Conservation (phyloP, 2,113 vertebrate species). For the Anas platyrhynchos region DNA sequence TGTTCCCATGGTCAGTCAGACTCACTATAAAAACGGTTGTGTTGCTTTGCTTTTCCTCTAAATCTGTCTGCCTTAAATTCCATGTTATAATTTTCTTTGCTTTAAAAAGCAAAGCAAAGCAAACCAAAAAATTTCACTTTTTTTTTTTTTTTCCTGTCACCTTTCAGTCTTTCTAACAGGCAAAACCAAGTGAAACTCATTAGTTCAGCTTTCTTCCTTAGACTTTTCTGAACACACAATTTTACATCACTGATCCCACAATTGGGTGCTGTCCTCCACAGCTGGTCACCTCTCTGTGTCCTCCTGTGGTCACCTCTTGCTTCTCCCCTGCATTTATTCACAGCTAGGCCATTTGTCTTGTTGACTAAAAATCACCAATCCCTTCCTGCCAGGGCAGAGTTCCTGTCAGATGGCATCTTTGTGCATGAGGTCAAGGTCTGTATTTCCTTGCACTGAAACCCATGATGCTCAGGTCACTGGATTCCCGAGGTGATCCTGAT, state of each 20-base stretch:
- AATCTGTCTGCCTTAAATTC: not conserved
- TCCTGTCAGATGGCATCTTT: not conserved
- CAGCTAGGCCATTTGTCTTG: not conserved
- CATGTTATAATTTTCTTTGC: not conserved
- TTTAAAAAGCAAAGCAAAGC: not conserved
- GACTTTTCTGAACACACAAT: not conserved
- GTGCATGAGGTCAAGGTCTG: fast-evolving
- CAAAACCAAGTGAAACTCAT: not conserved
- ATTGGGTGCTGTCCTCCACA: not conserved
- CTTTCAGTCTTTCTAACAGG: not conserved
- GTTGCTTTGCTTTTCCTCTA: not conserved
- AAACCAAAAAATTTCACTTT: too few relatives aligned
- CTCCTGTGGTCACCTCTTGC: not conserved
- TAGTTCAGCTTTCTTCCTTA: not conserved
- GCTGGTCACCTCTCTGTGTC: not conserved
- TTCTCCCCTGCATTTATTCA: not conserved
- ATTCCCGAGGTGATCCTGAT: not conserved
- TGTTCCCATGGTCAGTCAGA: not conserved
- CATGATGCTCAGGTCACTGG: not conserved
- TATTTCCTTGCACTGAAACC: not conserved
- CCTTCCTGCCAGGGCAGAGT: not conserved
- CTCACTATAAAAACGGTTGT: not conserved
- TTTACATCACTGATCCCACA: not conserved
- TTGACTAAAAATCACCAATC: fast-evolving
- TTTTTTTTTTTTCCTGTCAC: too few relatives aligned